A percentile compares a stretch with the other conserved stretches of the same genome.
Evolutionary conservation across 2,113 vertebrate genomes (phyloP).

Genomic region (Haemorhous mexicanus): DNA sequence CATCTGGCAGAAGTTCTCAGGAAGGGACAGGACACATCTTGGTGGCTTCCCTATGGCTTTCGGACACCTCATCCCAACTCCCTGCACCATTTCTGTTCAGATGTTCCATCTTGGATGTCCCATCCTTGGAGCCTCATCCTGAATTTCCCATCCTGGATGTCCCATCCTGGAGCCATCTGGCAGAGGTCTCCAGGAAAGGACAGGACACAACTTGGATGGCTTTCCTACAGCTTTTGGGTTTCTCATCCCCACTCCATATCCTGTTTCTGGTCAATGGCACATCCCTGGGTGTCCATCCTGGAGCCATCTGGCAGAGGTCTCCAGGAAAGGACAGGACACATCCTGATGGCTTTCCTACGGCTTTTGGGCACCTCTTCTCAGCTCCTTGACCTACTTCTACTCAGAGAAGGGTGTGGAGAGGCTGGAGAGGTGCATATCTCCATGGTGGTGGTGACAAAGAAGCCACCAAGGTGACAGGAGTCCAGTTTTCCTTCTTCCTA

Average conservation of each 20-base stretch:
- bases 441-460: neutral
- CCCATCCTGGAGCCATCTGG: neutral
- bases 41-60: neutral
- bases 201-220: neutral
- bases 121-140: too few relatives aligned
- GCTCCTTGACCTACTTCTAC: neutral
- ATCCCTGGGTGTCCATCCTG: too few relatives aligned
- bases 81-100: neutral
- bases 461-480: neutral
- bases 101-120: too few relatives aligned
- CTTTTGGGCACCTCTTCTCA: neutral
- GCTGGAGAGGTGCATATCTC: neutral
- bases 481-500: neutral
- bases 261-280: neutral
- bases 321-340: neutral
- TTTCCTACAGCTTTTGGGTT: neutral
- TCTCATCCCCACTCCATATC: neutral
- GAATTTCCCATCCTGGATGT: too few relatives aligned
- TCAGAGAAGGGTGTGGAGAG: neutral
- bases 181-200: neutral
- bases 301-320: neutral
- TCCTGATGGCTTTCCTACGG: neutral
- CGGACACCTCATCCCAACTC: neutral
- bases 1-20: neutral
- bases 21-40: rapidly evolving